Percentiles rank a stretch among this genome's conserved stretches.
Conservation (phyloP, 2,888 invertebrate species). For the Baronia brevicornis region DNA sequence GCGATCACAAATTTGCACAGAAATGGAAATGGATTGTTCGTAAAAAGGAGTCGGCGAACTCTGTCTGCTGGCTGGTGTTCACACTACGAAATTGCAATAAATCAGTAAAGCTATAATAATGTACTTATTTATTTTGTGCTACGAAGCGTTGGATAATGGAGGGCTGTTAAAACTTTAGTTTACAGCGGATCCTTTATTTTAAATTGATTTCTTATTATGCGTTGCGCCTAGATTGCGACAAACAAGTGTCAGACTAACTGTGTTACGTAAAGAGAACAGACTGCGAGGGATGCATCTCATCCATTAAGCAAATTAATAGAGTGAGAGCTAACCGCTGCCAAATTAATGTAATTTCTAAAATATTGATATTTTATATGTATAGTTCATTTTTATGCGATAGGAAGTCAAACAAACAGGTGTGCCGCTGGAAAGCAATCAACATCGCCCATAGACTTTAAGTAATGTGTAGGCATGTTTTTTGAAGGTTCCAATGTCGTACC, state of each 20-base stretch:
- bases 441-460: too few species aligned
- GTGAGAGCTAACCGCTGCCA: too few species aligned
- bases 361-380: too few species aligned
- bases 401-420: too few species aligned
- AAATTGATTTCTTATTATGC: slow-evolving; percentile 1
- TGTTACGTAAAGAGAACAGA: slow-evolving; percentile 11
- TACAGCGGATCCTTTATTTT: not conserved
- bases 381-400: too few species aligned
- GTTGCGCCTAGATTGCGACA: not conserved
- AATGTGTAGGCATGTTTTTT: too few species aligned
- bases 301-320: slow-evolving; percentile 16
- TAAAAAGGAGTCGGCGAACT: slow-evolving; percentile 18
- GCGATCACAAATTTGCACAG: slow-evolving; percentile 44
- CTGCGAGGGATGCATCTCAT: slow-evolving; percentile 12
- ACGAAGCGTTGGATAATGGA: too few species aligned
- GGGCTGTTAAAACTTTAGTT: not conserved
- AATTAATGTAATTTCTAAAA: too few species aligned
- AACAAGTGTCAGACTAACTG: slow-evolving; percentile 11
- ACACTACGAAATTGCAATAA: slow-evolving; percentile 21
- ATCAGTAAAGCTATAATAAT: slow-evolving; percentile 19
- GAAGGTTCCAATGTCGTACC: too few species aligned
- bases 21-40: slow-evolving; percentile 45
- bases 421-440: too few species aligned
- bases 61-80: slow-evolving; percentile 14
- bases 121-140: slow-evolving; percentile 21